phyloP scores from a whole-genome alignment of 2,113 vertebrate species.

The Cacatua alba region DNA sequence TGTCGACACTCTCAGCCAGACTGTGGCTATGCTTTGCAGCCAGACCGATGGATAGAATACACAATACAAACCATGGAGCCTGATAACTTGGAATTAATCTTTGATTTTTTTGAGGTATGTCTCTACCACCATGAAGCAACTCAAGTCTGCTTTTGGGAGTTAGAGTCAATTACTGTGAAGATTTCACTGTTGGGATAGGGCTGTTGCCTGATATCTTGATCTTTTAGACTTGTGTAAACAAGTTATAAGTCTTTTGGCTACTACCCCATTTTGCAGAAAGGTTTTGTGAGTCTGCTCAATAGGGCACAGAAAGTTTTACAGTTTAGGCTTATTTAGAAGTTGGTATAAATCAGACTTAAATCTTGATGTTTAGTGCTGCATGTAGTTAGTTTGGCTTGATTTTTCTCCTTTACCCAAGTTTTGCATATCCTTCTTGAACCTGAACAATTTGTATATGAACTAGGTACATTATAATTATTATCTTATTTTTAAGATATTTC shows the following conservation, averaged over 20 bases:
- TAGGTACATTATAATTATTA: neutral
- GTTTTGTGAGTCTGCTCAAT: neutral
- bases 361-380: neutral
- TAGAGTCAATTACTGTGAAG: neutral
- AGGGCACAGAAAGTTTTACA: neutral
- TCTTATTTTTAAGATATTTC: neutral
- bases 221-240: neutral
- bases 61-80: constrained; percentile 96
- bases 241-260: neutral
- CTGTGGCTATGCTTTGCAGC: constrained; percentile 90
- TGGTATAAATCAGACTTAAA: neutral
- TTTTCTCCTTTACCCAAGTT: neutral
- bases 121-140: neutral
- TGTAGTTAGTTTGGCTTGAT: neutral
- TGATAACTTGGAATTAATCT: constrained; percentile 93
- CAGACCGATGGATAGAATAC: constrained; percentile 91
- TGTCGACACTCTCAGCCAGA: constrained; percentile 94
- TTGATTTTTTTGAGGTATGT: constrained; percentile 97
- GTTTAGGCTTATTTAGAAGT: neutral
- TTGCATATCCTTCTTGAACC: neutral
- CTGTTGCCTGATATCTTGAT: neutral
- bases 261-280: neutral
- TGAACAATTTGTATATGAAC: neutral
- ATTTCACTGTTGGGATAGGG: neutral
- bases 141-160: neutral